Percentiles rank a stretch among this genome's conserved stretches.
phyloP scores from a whole-genome alignment of 2,797 vertebrate genomes.

The Chelon labrosus region DNA sequence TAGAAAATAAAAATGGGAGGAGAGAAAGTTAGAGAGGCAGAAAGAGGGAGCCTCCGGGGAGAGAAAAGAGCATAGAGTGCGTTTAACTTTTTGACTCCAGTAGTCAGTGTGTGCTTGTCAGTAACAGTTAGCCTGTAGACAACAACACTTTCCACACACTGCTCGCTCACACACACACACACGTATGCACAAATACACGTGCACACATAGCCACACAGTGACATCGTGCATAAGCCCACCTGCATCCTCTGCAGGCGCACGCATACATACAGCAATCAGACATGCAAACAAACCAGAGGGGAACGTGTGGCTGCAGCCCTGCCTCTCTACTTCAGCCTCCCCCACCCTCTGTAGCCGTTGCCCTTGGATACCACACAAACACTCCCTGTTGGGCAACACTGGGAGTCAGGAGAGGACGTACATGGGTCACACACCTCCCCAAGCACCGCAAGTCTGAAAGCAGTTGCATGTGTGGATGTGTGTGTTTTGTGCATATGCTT shows the following conservation, averaged over 20 bases:
- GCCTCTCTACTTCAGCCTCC: constrained; percentile 79
- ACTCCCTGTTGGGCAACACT: constrained; percentile 87
- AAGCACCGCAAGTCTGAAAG: constrained; percentile 52
- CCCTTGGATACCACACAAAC: constrained; percentile 86
- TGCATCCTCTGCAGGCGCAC: constrained; percentile 61
- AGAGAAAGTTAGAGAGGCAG: constrained; percentile 74
- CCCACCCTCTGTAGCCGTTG: constrained; percentile 79
- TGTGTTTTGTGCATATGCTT: constrained; percentile 36
- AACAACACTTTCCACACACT: constrained; percentile 79
- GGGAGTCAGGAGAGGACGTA: constrained; percentile 84
- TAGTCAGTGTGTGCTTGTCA: constrained; percentile 85
- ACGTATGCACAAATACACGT: constrained; percentile 47
- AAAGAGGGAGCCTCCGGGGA: constrained; percentile 78
- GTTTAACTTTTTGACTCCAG: constrained; percentile 85
- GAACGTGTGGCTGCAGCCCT: constrained; percentile 76
- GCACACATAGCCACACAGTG: constrained; percentile 59
- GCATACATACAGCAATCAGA: constrained; percentile 72
- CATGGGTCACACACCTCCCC: constrained; percentile 77
- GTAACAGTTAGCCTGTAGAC: constrained; percentile 82
- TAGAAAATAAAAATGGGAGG: constrained; percentile 82
- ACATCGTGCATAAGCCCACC: constrained; percentile 71
- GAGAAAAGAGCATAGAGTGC: constrained; percentile 83
- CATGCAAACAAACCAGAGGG: constrained; percentile 78
- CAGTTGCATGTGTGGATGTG: constrained; percentile 47
- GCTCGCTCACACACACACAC: constrained; percentile 36